Percentiles rank a stretch among this genome's conserved stretches.
These are phyloP conservation scores for Sebastes reedi DNA, from an alignment of 2,797 vertebrate species.

Conservation along the genomic window DNA sequence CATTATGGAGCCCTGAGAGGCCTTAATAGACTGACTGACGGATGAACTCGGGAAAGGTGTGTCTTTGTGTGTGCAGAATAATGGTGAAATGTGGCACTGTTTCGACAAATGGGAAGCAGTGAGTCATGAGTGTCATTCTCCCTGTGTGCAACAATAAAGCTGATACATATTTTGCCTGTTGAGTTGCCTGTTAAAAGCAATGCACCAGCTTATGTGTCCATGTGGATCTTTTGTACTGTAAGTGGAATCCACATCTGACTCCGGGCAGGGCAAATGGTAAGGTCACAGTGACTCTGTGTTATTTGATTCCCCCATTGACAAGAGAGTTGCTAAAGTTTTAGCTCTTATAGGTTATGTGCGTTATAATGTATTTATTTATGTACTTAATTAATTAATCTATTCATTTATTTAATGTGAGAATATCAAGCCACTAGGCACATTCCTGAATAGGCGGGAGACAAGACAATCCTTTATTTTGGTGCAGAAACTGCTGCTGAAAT, in stretches of 20 bases:
- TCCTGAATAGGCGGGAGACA: background rate
- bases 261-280: background rate
- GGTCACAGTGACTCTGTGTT: background rate
- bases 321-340: background rate
- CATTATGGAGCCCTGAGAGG: conserved; percentile 73
- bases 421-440: background rate
- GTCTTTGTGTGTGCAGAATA: conserved; percentile 32
- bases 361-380: background rate
- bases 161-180: conserved; percentile 7
- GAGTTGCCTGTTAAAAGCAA: background rate
- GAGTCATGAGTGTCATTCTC: conserved; percentile 6
- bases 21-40: conserved; percentile 81
- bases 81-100: conserved; percentile 20
- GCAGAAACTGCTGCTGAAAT: background rate
- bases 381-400: background rate
- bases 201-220: background rate
- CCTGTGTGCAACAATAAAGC: conserved; percentile 19
- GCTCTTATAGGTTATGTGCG: background rate
- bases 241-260: conserved; percentile 2
- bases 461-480: background rate
- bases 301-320: background rate
- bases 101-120: conserved; percentile 22
- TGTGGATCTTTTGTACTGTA: conserved; percentile 13
- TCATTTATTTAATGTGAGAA: background rate
- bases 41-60: conserved; percentile 70